Percentiles rank a stretch among this genome's conserved stretches.
Evolutionary conservation across 1,140 invertebrate genomes (phyloP).

Genomic region (Micrasema longulum): DNA sequence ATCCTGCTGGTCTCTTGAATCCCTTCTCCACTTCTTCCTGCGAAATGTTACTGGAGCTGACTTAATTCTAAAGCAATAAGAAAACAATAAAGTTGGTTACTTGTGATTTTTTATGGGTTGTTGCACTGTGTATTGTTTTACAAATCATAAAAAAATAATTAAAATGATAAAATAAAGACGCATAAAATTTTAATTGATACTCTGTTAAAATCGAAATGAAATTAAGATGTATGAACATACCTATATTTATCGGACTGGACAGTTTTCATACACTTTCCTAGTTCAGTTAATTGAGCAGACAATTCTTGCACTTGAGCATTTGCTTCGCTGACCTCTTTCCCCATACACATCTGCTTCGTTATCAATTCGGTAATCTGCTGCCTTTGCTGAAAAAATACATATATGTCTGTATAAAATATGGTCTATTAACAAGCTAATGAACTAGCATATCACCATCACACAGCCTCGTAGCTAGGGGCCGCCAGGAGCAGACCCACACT

Average conservation of each 20-base stretch:
- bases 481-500: no score
- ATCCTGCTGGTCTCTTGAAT: not conserved
- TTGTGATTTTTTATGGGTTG: no score
- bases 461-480: no score
- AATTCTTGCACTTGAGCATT: conserved; percentile 34
- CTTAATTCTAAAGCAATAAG: conserved; percentile 31
- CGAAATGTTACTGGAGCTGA: conserved; percentile 20
- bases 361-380: conserved; percentile 47
- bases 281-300: conserved; percentile 31
- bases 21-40: conserved; percentile 11
- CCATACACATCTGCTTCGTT: conserved; percentile 42
- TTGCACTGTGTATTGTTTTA: no score
- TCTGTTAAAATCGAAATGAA: not conserved
- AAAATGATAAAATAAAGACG: no score
- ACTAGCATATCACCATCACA: no score
- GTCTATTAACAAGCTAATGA: no score
- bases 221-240: no score
- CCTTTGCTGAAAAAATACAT: conserved; percentile 52
- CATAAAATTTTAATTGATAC: not conserved
- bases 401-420: not conserved
- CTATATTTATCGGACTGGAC: not conserved
- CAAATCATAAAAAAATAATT: no score
- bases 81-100: no score
- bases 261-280: conserved; percentile 24
- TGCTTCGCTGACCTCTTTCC: conserved; percentile 42